phyloP scores from a whole-genome alignment of 2,888 invertebrate genomes.

The Volucella inflata region DNA sequence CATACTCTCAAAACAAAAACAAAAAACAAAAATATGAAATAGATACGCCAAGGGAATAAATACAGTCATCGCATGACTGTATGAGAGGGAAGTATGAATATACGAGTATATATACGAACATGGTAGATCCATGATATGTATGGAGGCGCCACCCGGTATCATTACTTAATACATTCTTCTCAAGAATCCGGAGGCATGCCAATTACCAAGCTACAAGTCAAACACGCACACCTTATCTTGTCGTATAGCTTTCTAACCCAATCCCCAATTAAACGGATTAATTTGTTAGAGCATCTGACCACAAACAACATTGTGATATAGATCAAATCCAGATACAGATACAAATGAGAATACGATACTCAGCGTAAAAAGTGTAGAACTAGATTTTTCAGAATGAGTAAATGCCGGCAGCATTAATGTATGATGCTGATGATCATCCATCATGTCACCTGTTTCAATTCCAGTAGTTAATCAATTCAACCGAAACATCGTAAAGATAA shows the following conservation, averaged over 20 bases:
- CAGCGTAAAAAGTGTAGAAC: constrained; percentile 15
- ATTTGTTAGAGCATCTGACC: constrained; percentile 28
- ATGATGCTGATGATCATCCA: constrained; percentile 47
- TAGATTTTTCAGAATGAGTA: constrained; percentile 36
- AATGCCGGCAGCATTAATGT: constrained; percentile 33
- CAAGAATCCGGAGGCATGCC: background rate
- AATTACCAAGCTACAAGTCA: background rate
- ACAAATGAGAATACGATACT: background rate
- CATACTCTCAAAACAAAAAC: constrained; percentile 14
- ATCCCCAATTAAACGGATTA: constrained; percentile 25
- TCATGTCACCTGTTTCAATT: constrained; percentile 70
- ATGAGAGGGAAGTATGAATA: constrained; percentile 25
- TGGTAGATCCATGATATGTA: background rate
- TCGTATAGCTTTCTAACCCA: background rate
- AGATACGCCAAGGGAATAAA: constrained; percentile 14
- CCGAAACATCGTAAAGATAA: constrained; percentile 56
- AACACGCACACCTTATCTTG: constrained; percentile 19
- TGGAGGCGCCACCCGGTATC: constrained; percentile 40
- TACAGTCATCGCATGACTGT: constrained; percentile 43
- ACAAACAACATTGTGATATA: background rate
- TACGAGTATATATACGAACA: background rate
- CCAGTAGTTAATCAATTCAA: constrained; percentile 72
- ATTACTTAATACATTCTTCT: constrained; percentile 33
- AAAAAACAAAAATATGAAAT: constrained; percentile 2
- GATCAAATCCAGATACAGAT: too few relatives aligned